Percentiles rank a stretch among this genome's conserved stretches.
These are phyloP conservation scores for Ceratoteleas bidentatus DNA, from an alignment of 1,140 invertebrate species.

Conservation along the genomic window DNA sequence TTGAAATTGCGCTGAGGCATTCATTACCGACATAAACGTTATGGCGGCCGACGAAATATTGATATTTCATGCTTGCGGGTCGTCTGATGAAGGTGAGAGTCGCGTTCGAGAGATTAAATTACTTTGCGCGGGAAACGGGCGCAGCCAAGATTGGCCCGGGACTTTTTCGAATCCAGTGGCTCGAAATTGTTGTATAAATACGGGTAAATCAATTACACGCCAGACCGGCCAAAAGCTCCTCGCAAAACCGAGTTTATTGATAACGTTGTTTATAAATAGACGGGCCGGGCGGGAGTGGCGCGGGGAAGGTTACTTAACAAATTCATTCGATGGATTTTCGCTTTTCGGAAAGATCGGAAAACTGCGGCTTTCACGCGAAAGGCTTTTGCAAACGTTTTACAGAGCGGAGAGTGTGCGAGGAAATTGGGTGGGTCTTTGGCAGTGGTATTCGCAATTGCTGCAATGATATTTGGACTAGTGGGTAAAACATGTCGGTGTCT, in stretches of 20 bases:
- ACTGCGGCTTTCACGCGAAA: too few relatives aligned
- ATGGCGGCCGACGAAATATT: conserved; percentile 57
- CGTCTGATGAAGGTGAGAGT: conserved; percentile 60
- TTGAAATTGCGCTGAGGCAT: conserved; percentile 56
- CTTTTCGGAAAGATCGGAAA: too few relatives aligned
- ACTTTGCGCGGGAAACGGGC: conserved; percentile 33
- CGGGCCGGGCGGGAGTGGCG: background rate
- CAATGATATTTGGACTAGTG: too few relatives aligned
- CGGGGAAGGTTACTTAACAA: conserved; percentile 4
- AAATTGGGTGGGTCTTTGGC: too few relatives aligned
- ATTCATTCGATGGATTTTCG: background rate
- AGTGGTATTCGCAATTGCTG: too few relatives aligned
- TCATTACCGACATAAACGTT: conserved; percentile 63
- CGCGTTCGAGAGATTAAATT: conserved; percentile 62
- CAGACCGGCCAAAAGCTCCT: conserved; percentile 11
- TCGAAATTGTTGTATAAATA: conserved; percentile 28
- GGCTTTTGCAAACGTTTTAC: too few relatives aligned
- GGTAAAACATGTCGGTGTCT: too few relatives aligned
- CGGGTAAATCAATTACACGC: conserved; percentile 33
- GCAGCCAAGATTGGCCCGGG: background rate
- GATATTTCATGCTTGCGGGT: conserved; percentile 60
- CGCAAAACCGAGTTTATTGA: conserved; percentile 36
- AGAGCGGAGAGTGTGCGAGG: too few relatives aligned
- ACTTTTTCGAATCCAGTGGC: conserved; percentile 32
- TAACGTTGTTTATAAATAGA: conserved; percentile 42